These are phyloP conservation scores for Diachrysia chrysitis DNA, from an alignment of 2,888 invertebrate species.

Conservation along the genomic window DNA sequence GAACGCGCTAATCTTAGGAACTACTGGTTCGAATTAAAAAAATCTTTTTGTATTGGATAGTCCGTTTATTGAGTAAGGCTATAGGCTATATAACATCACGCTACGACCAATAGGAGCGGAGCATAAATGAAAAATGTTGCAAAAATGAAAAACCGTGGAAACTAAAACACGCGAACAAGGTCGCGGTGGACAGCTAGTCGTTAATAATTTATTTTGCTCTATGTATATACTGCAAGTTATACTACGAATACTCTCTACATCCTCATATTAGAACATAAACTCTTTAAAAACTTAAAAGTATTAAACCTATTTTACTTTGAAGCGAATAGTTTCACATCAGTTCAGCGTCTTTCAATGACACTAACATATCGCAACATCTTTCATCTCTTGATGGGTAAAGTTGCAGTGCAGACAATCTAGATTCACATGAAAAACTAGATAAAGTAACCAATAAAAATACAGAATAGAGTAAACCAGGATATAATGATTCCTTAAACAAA, in stretches of 20 bases:
- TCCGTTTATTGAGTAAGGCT: too few relatives aligned
- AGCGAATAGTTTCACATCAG: too few relatives aligned
- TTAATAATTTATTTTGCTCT: too few relatives aligned
- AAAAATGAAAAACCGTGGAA: too few relatives aligned
- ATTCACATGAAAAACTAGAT: background rate
- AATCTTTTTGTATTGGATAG: too few relatives aligned
- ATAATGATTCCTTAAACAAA: background rate
- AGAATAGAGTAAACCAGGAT: background rate
- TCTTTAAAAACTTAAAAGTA: background rate
- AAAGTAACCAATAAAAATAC: background rate
- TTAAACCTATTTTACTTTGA: background rate
- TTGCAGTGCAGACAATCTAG: background rate
- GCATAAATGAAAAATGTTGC: too few relatives aligned
- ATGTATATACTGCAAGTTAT: background rate
- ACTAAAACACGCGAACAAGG: too few relatives aligned
- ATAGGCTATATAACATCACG: too few relatives aligned
- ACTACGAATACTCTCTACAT: background rate
- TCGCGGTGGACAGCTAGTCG: too few relatives aligned
- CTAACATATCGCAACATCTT: background rate
- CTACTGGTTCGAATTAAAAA: too few relatives aligned
- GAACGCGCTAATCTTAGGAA: too few relatives aligned
- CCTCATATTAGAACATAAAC: background rate
- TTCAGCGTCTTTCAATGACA: background rate
- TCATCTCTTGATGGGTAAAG: background rate
- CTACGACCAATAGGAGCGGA: too few relatives aligned